phyloP scores from a whole-genome alignment of 37 sponge, comb jelly and placozoan species.

The Axinella damicornis region DNA sequence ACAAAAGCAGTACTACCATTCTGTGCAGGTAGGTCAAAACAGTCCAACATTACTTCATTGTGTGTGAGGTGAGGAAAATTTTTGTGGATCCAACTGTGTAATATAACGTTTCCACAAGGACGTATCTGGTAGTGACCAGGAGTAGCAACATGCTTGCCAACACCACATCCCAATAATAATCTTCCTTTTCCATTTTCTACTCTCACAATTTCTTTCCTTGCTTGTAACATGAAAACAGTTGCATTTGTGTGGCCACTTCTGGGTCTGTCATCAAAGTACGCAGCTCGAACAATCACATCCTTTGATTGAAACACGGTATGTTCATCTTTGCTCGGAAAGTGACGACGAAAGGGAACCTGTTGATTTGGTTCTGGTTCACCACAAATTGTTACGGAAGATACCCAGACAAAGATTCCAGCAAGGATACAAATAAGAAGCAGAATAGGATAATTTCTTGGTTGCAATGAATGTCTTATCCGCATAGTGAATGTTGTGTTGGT shows the following conservation, averaged over 20 bases:
- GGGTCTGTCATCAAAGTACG: conserved; percentile 1
- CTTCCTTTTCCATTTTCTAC: no score
- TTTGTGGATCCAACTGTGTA: not conserved
- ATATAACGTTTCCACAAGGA: not conserved
- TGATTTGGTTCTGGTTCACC: no score
- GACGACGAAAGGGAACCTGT: no score
- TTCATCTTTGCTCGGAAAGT: no score
- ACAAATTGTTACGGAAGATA: no score
- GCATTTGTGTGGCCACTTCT: not conserved
- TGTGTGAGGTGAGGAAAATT: not conserved
- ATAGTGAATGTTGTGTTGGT: no score
- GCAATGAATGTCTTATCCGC: no score
- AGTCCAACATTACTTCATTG: not conserved
- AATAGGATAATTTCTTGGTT: no score
- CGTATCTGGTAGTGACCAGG: not conserved
- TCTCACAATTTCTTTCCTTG: not conserved
- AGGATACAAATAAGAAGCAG: no score
- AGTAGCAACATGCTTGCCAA: not conserved
- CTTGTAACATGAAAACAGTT: not conserved
- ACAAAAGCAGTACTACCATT: not conserved
- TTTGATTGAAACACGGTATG: no score
- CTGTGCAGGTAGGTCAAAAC: not conserved
- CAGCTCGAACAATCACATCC: not conserved
- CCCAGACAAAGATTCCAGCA: no score
- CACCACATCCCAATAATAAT: not conserved